These are phyloP conservation scores for Agriopis marginaria DNA, from an alignment of 2,888 invertebrate species.

Conservation along the genomic window DNA sequence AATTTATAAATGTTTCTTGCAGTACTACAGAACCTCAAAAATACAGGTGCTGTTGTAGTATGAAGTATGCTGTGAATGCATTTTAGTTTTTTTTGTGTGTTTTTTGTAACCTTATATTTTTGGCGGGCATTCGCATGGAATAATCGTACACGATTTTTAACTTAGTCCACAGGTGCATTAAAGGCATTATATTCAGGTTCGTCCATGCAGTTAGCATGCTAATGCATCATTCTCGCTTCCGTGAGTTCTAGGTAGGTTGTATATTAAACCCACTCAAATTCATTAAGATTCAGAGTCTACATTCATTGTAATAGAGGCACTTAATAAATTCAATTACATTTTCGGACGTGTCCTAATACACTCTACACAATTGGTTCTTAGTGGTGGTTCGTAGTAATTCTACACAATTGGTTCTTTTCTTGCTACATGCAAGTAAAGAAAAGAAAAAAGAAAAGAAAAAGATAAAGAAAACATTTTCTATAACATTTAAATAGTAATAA, in stretches of 20 bases:
- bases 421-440: too few relatives aligned
- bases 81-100: conserved; percentile 64
- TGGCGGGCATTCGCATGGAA: conserved; percentile 66
- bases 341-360: too few relatives aligned
- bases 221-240: conserved; percentile 64
- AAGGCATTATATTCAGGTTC: background rate
- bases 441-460: too few relatives aligned
- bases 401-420: too few relatives aligned
- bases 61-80: conserved; percentile 60
- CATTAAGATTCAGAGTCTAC: conserved; percentile 45
- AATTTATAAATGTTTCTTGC: too few relatives aligned
- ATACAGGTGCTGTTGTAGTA: conserved; percentile 57
- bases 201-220: conserved; percentile 52
- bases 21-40: too few relatives aligned
- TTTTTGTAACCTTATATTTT: conserved; percentile 63
- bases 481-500: too few relatives aligned
- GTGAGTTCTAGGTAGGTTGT: conserved; percentile 44
- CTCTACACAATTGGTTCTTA: too few relatives aligned
- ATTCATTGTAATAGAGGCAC: conserved; percentile 10
- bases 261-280: conserved; percentile 49
- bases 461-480: too few relatives aligned
- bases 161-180: conserved; percentile 72
- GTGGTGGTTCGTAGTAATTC: too few relatives aligned
- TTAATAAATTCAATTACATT: background rate
- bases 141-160: conserved; percentile 80